Evolutionary conservation across 2,113 vertebrate species (phyloP).

Genomic region (Climacteris rufus): DNA sequence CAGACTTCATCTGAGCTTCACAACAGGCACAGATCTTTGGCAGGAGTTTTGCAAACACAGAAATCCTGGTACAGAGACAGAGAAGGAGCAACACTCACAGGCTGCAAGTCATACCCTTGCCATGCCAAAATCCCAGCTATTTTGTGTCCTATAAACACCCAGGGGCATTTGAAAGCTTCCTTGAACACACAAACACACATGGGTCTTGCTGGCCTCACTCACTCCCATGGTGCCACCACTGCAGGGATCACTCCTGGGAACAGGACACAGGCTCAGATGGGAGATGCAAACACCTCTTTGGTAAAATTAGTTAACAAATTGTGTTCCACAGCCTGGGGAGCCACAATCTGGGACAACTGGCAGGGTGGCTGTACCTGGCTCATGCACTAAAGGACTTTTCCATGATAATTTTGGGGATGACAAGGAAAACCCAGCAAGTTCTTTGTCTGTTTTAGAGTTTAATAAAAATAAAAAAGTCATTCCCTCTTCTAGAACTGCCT

Average conservation of each 20-base stretch:
- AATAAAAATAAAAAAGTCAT: background rate
- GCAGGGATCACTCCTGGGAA: rapidly evolving
- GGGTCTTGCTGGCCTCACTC: background rate
- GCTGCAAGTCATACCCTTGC: background rate
- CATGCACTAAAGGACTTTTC: background rate
- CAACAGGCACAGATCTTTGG: background rate
- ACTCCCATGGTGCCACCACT: background rate
- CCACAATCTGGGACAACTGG: rapidly evolving
- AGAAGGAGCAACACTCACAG: background rate
- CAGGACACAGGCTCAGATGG: background rate
- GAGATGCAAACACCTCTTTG: background rate
- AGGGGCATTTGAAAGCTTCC: background rate
- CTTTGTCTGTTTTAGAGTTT: background rate
- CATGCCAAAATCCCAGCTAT: background rate
- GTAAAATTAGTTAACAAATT: background rate
- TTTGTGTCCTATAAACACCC: background rate
- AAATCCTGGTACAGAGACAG: background rate
- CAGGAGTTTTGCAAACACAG: background rate
- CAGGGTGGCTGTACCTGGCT: background rate
- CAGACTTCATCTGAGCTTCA: background rate
- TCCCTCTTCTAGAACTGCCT: background rate
- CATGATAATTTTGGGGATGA: background rate
- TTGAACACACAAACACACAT: background rate
- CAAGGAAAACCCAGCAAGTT: background rate
- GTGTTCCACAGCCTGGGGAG: background rate